Evolutionary conservation across 2,797 vertebrate genomes (phyloP).

Genomic region (Molossus molossus): DNA sequence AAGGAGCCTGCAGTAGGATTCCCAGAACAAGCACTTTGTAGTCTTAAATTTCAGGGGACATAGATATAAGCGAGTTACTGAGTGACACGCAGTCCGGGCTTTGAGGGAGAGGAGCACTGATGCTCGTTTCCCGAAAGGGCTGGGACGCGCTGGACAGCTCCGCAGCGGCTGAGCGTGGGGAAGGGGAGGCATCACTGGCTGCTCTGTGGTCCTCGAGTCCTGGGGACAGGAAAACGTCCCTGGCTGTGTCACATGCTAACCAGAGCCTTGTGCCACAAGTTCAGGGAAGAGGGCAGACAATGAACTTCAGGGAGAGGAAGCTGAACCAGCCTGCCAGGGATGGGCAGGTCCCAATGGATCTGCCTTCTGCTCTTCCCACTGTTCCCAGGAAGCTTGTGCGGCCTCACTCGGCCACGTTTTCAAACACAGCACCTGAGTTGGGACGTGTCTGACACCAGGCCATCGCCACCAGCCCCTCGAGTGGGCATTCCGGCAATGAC

Average conservation of each 20-base stretch:
- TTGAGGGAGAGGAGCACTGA: conserved; percentile 65
- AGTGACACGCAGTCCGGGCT: conserved; percentile 77
- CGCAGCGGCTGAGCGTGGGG: conserved; percentile 64
- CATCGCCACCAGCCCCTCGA: conserved; percentile 56
- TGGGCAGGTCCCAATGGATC: conserved; percentile 60
- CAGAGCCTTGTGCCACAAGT: conserved; percentile 80
- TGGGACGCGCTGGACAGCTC: conserved; percentile 72
- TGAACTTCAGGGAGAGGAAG: conserved; percentile 65
- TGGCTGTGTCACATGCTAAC: conserved; percentile 69
- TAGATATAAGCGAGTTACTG: conserved; percentile 81
- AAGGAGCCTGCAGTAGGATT: conserved; percentile 42
- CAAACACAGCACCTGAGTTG: conserved; percentile 72
- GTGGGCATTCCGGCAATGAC: conserved; percentile 24
- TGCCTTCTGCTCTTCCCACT: conserved; percentile 59
- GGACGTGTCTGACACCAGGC: conserved; percentile 70
- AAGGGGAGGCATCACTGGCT: conserved; percentile 64
- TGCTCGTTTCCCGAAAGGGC: conserved; percentile 55
- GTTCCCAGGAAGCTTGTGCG: conserved; percentile 60
- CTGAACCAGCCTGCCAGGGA: conserved; percentile 59
- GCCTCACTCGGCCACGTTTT: conserved; percentile 71
- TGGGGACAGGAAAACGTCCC: conserved; percentile 76
- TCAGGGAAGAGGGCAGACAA: conserved; percentile 73
- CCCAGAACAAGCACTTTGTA: conserved; percentile 65
- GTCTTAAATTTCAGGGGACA: conserved; percentile 73
- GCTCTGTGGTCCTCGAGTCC: conserved; percentile 1